phyloP scores from a whole-genome alignment of 2,113 vertebrate species.

The Benitochromis conjunctus region DNA sequence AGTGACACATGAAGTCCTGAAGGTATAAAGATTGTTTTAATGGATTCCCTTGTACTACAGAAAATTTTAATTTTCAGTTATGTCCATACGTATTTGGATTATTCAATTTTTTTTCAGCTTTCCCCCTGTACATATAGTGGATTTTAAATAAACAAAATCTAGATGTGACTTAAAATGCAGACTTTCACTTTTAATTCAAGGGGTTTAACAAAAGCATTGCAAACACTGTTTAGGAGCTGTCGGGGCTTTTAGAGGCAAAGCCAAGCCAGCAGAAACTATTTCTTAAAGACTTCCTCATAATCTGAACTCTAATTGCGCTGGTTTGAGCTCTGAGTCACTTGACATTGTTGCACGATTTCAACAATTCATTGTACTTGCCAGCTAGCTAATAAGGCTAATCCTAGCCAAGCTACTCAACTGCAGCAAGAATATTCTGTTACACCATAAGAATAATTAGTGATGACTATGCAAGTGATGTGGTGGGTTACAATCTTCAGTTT shows the following conservation, averaged over 20 bases:
- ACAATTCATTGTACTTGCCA: not conserved
- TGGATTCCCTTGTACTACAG: too few relatives aligned
- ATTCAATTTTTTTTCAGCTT: too few relatives aligned
- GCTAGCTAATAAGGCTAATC: not conserved
- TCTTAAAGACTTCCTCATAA: not conserved
- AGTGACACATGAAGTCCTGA: not conserved
- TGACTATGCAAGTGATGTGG: fast-evolving
- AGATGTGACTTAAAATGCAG: not conserved
- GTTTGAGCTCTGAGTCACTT: not conserved
- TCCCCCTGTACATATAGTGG: not conserved
- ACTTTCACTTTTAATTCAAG: not conserved
- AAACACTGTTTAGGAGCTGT: fast-evolving
- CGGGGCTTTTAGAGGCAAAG: not conserved
- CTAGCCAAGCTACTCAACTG: not conserved
- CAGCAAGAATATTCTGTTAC: not conserved
- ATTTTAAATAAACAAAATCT: not conserved
- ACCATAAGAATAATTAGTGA: fast-evolving
- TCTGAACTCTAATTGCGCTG: not conserved
- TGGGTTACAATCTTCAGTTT: fast-evolving
- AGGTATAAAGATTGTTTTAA: fast-evolving
- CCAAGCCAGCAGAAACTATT: not conserved
- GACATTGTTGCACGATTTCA: not conserved
- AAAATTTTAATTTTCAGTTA: too few relatives aligned
- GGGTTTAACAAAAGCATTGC: not conserved
- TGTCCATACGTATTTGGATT: too few relatives aligned